These are phyloP conservation scores for Tolypeutes matacus DNA, from an alignment of 2,797 vertebrate genomes.

Conservation along the genomic window DNA sequence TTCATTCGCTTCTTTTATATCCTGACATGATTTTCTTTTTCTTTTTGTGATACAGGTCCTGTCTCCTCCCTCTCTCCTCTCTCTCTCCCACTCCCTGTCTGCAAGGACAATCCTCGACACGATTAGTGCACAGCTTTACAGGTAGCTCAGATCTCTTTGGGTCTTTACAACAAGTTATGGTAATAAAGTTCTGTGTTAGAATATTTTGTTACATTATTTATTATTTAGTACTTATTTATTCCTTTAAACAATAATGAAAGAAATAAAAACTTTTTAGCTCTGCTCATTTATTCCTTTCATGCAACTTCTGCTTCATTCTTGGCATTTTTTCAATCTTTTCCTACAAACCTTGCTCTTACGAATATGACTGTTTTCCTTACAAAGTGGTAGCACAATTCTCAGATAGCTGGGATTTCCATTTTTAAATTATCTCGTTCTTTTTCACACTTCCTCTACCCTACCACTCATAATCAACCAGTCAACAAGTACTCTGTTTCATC, in stretches of 20 bases:
- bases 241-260: not conserved
- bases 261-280: not conserved
- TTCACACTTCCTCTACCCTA: not conserved
- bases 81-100: no score
- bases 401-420: not conserved
- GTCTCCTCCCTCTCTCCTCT: not conserved
- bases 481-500: not conserved
- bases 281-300: not conserved
- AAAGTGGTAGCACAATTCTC: not conserved
- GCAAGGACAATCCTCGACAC: not conserved
- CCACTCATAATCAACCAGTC: not conserved
- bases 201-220: not conserved
- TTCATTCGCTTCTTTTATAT: constrained; percentile 51
- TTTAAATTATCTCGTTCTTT: not conserved
- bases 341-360: not conserved
- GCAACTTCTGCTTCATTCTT: not conserved
- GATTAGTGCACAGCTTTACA: not conserved
- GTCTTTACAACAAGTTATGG: not conserved
- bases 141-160: constrained; percentile 10
- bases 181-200: not conserved
- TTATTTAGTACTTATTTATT: not conserved
- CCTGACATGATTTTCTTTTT: not conserved
- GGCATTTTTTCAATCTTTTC: not conserved
- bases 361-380: not conserved
- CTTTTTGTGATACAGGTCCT: not conserved